Conservation (phyloP, 2,888 invertebrate genomes). For the Parelbella ahira region DNA sequence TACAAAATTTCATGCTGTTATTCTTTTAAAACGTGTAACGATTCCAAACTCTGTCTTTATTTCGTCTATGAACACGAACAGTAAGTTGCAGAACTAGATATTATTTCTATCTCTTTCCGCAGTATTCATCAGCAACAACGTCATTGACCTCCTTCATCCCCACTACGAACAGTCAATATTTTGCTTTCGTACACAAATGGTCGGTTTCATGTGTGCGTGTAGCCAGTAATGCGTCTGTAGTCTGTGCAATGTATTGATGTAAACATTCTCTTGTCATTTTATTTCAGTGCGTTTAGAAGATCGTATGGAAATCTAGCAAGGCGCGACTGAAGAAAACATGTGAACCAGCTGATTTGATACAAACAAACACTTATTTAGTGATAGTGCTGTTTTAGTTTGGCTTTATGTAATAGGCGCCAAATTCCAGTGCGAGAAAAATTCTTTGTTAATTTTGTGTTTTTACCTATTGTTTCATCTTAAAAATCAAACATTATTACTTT, state of each 20-base stretch:
- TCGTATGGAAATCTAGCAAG: slow-evolving; percentile 51
- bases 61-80: too few species aligned
- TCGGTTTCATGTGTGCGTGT: slow-evolving; percentile 48
- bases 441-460: slow-evolving; percentile 30
- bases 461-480: background rate
- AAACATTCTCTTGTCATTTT: slow-evolving; percentile 70
- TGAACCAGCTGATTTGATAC: slow-evolving; percentile 59
- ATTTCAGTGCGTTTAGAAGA: slow-evolving; percentile 68
- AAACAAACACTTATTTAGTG: slow-evolving; percentile 27
- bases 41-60: too few species aligned
- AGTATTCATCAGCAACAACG: slow-evolving; percentile 39
- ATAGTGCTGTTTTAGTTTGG: slow-evolving; percentile 22
- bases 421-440: slow-evolving; percentile 30
- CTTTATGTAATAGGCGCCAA: slow-evolving; percentile 24
- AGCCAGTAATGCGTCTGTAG: slow-evolving; percentile 49
- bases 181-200: slow-evolving; percentile 36
- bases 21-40: too few species aligned
- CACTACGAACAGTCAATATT: slow-evolving; percentile 54
- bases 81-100: too few species aligned
- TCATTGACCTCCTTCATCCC: slow-evolving; percentile 63
- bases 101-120: slow-evolving; percentile 12
- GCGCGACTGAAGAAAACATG: slow-evolving; percentile 50
- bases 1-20: too few species aligned
- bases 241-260: slow-evolving; percentile 71
- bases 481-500: background rate